phyloP scores from a whole-genome alignment of 2,888 invertebrate genomes.

The Microdon myrmicae region DNA sequence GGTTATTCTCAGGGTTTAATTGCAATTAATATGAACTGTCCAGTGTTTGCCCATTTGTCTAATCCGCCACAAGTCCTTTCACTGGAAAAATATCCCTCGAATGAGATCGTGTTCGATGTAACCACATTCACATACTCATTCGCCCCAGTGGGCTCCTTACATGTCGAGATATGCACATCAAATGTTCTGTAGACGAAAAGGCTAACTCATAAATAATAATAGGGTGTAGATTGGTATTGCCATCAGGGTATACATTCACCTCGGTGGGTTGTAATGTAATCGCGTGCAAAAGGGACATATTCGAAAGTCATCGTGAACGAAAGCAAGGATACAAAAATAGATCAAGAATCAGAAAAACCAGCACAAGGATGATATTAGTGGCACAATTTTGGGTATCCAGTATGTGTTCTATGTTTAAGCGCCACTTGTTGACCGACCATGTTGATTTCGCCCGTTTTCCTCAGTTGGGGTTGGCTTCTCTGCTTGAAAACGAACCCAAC shows the following conservation, averaged over 20 bases:
- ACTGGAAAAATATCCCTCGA: too few relatives aligned
- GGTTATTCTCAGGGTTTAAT: too few relatives aligned
- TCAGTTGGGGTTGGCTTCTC: not conserved
- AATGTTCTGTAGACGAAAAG: conserved; percentile 6
- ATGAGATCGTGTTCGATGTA: too few relatives aligned
- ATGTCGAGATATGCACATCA: not conserved
- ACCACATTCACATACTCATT: too few relatives aligned
- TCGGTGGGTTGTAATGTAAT: conserved; percentile 18
- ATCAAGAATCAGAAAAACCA: conserved; percentile 16
- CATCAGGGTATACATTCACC: conserved; percentile 8
- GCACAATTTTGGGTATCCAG: conserved; percentile 14
- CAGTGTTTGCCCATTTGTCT: too few relatives aligned
- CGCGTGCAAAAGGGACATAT: conserved; percentile 39
- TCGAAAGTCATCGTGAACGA: conserved; percentile 23
- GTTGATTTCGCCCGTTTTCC: not conserved
- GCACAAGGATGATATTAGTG: conserved; percentile 38
- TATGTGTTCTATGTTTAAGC: conserved; percentile 30
- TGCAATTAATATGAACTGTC: too few relatives aligned
- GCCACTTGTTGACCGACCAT: conserved; percentile 42
- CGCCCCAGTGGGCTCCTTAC: too few relatives aligned
- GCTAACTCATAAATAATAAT: conserved; percentile 39
- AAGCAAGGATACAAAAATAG: not conserved
- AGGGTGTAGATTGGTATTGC: conserved; percentile 26
- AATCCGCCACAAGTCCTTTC: too few relatives aligned
- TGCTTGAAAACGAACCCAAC: conserved; percentile 3